Evolutionary conservation across 1,140 invertebrate species (phyloP), one percentile per base, ranked within the genome.

Genomic region (Drosophila baimaii): DNA sequence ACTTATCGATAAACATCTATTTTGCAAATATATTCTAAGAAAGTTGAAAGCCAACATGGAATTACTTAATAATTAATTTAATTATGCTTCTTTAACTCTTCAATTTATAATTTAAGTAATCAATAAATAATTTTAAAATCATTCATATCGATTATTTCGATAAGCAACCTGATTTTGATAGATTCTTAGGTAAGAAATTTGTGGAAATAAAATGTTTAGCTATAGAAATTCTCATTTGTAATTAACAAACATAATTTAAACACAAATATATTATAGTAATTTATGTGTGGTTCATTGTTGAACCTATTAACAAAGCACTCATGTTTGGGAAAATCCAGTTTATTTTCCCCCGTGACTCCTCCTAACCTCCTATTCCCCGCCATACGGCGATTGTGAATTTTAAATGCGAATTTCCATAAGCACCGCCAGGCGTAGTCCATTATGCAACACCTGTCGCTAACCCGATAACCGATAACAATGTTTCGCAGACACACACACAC

Each of bases 391-490:
- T 66, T 61, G 47, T 51, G 47, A 54, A 49, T 49, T 69, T 61
- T 35, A 58, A 59, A 58, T 51, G 52, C 23, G 15, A 49, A 49
- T 68, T 68, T 49, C 19, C 31, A 47, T 23, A 47, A 64, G 33
- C 63, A 17, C 27, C 51, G 19, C 8, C 44, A 17, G n/a, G 25
- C 12, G 21, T 29, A 39, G 37, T 62, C 39, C 35, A 73, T 75
- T 56, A 39, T 75, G 72, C 72, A 56, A 71, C 73, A 76, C 71
- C 73, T 76, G 73, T 49, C 39, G 72, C 70, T 75, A 76, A 58
- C 61, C 62, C 54, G 61, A 76, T 76, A 75, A 58, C 71, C 71
- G 61, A 76, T 76, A 66, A 66, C 46, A 58, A 58, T 57, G 61
- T 65, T 58, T 51, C 13, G 39, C 25, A 33, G 37, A 39, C 35